Percentiles rank a stretch among this genome's conserved stretches.
phyloP scores from a whole-genome alignment of 2,113 vertebrate species.

The Rhabdornis inornatus region DNA sequence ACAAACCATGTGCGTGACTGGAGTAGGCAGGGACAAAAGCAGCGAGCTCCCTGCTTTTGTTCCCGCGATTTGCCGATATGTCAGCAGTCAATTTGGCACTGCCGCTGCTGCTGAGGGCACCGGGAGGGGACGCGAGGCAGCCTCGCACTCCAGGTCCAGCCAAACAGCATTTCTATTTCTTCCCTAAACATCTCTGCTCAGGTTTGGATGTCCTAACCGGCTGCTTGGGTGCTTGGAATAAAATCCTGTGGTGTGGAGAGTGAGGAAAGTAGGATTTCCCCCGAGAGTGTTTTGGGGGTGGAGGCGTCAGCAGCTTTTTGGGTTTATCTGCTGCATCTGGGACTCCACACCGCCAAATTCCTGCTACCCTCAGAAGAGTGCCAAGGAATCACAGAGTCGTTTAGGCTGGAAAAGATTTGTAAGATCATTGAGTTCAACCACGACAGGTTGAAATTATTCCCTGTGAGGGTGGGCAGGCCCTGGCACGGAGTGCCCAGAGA shows the following conservation, averaged over 20 bases:
- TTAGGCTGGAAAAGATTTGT: background rate
- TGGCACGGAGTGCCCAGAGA: background rate
- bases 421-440: background rate
- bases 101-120: background rate
- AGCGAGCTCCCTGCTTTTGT: background rate
- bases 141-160: background rate
- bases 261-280: background rate
- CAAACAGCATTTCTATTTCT: background rate
- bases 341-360: background rate
- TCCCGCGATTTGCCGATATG: background rate
- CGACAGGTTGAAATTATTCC: background rate
- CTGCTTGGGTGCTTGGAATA: background rate
- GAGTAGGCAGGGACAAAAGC: slow-evolving; percentile 1
- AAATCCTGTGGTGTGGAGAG: background rate
- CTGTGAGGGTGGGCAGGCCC: accelerated
- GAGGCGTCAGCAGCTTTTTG: background rate
- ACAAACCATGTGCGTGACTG: background rate
- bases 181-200: too few relatives aligned
- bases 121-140: background rate
- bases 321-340: background rate
- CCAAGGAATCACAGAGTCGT: background rate
- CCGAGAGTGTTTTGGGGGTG: background rate
- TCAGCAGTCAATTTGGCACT: background rate
- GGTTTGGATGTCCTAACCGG: background rate
- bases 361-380: background rate